These are phyloP conservation scores for Eilema depressum DNA, from an alignment of 2,888 invertebrate species.

Conservation along the genomic window DNA sequence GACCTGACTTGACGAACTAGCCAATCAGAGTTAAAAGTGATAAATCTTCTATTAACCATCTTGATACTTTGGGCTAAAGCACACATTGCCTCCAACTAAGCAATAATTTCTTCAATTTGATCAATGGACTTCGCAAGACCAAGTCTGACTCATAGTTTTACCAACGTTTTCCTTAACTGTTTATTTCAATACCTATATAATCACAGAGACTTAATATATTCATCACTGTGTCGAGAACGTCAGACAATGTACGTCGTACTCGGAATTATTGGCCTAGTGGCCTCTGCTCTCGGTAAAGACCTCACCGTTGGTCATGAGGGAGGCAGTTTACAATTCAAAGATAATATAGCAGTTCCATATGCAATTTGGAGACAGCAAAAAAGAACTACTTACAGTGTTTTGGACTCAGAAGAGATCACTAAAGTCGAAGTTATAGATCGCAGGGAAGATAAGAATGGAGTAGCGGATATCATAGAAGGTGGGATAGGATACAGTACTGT, in stretches of 20 bases:
- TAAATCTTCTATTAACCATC: too few relatives aligned
- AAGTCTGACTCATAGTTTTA: background rate
- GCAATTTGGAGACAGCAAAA: slow-evolving; percentile 1
- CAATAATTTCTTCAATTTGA: too few relatives aligned
- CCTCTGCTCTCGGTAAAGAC: background rate
- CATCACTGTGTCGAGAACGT: background rate
- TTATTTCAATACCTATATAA: slow-evolving; percentile 7
- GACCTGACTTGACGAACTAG: too few relatives aligned
- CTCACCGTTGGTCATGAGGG: background rate
- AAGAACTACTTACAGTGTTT: background rate
- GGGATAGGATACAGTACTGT: background rate
- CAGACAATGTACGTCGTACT: background rate
- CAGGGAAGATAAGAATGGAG: slow-evolving; percentile 6
- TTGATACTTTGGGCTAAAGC: too few relatives aligned
- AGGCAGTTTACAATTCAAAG: background rate
- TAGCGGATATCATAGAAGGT: background rate
- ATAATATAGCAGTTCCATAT: background rate
- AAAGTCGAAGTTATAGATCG: background rate
- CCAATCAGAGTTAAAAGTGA: too few relatives aligned
- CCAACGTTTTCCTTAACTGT: background rate
- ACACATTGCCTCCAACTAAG: too few relatives aligned
- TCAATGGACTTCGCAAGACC: too few relatives aligned
- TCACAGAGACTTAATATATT: background rate
- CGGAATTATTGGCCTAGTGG: background rate
- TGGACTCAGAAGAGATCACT: background rate